phyloP scores from a whole-genome alignment of 2,888 invertebrate genomes.

The Stenolophus ochropezus region DNA sequence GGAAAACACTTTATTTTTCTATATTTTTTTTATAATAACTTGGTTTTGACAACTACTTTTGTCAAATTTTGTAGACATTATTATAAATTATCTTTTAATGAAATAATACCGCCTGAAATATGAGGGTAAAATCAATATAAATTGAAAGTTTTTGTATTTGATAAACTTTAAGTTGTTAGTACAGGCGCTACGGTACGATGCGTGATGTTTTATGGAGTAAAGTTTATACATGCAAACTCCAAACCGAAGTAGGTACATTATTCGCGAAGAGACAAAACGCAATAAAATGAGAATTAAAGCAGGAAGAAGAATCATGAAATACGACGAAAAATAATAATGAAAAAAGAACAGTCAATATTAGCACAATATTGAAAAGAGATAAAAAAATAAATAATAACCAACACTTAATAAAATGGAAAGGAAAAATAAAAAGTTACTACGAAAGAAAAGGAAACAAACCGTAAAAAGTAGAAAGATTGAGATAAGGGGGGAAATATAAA shows the following conservation, averaged over 20 bases:
- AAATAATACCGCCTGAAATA: too few species aligned
- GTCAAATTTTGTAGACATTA: too few species aligned
- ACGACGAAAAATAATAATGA: neutral
- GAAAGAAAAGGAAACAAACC: neutral
- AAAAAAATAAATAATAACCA: neutral
- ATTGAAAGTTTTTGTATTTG: too few species aligned
- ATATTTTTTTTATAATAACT: too few species aligned
- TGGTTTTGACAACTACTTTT: too few species aligned
- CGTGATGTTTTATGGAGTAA: neutral
- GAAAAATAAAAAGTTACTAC: neutral
- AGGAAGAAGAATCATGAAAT: neutral
- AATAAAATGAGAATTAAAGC: constrained; percentile 11
- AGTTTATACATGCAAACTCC: neutral
- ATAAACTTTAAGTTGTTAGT: too few species aligned
- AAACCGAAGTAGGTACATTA: neutral
- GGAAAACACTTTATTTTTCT: too few species aligned
- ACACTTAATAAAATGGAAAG: constrained; percentile 9
- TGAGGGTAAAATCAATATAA: too few species aligned
- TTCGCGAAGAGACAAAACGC: constrained; percentile 3
- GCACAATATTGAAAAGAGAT: neutral
- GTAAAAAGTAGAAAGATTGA: neutral
- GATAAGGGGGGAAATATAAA: neutral
- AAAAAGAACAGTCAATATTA: neutral
- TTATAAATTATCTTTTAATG: too few species aligned
- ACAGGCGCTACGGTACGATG: neutral